Percentiles rank a stretch among this genome's conserved stretches.
These are phyloP conservation scores for Agrilus biguttatus DNA, from an alignment of 2,888 invertebrate genomes.

Conservation along the genomic window DNA sequence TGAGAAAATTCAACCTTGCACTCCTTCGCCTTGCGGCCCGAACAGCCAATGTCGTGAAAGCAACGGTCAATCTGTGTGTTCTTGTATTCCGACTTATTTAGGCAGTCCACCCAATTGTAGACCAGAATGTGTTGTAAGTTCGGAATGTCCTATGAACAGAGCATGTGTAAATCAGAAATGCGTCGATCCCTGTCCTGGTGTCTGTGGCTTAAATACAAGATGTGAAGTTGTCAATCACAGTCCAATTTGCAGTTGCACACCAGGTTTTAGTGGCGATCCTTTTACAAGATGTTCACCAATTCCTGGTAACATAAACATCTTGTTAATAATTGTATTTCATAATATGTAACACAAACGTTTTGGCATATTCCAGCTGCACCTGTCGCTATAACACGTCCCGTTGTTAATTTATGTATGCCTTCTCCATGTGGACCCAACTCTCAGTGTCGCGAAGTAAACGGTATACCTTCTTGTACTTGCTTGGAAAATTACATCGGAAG, in stretches of 20 bases:
- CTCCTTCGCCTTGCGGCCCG: constrained; percentile 62
- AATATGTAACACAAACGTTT: background rate
- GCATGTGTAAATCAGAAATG: constrained; percentile 64
- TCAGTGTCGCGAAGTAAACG: constrained; percentile 51
- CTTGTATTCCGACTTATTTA: constrained; percentile 31
- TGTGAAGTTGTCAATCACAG: constrained; percentile 41
- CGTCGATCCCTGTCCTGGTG: constrained; percentile 50
- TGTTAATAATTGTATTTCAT: constrained; percentile 10
- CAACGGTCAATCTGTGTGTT: constrained; percentile 38
- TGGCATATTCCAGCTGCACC: constrained; percentile 9
- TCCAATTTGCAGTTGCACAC: constrained; percentile 51
- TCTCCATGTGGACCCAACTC: constrained; percentile 74
- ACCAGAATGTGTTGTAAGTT: constrained; percentile 65
- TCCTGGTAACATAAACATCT: constrained; percentile 27
- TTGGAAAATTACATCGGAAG: constrained; percentile 28
- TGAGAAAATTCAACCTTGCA: constrained; percentile 39
- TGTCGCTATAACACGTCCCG: constrained; percentile 23
- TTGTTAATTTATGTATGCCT: constrained; percentile 51
- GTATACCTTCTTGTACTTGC: constrained; percentile 30
- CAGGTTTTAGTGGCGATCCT: constrained; percentile 49
- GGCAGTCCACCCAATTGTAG: constrained; percentile 53
- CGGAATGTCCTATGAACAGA: constrained; percentile 57
- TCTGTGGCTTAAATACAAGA: constrained; percentile 44
- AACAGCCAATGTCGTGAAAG: constrained; percentile 63
- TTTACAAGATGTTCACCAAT: constrained; percentile 41